Evolutionary conservation across 2,888 invertebrate genomes (phyloP).

Genomic region (Dysmachus trigonus): DNA sequence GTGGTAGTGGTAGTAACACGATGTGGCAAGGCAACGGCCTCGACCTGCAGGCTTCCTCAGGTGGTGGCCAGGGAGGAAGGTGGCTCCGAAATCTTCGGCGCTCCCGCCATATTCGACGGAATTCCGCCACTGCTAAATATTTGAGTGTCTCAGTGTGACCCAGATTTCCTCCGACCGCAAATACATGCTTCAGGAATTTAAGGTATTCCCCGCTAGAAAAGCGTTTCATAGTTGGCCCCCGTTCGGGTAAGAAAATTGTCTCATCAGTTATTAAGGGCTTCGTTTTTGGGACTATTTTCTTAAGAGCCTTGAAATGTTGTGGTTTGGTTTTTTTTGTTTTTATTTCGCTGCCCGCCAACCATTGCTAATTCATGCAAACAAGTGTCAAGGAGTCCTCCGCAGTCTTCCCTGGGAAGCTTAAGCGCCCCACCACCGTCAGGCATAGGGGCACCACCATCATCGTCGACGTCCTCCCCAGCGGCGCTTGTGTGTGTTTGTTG

Average conservation of each 20-base stretch:
- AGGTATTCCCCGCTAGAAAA: not conserved
- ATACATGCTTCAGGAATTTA: not conserved
- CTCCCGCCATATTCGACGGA: not conserved
- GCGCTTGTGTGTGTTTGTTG: not conserved
- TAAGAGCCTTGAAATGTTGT: not conserved
- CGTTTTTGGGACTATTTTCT: not conserved
- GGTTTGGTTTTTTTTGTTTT: not conserved
- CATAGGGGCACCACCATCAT: not conserved
- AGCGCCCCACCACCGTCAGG: not conserved
- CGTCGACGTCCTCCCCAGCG: not conserved
- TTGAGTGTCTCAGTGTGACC: not conserved
- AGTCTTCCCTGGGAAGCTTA: not conserved
- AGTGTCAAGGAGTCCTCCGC: slow-evolving; percentile 14
- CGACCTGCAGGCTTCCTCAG: slow-evolving; percentile 17
- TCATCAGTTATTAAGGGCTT: not conserved
- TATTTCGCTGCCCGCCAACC: not conserved
- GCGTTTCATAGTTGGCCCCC: not conserved
- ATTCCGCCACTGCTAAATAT: not conserved
- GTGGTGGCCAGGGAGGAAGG: not conserved
- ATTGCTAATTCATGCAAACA: slow-evolving; percentile 21
- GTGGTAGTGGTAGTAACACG: not conserved
- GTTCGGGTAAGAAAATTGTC: not conserved
- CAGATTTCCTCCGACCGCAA: not conserved
- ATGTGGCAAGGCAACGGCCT: not conserved
- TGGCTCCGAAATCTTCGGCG: not conserved